phyloP scores from a whole-genome alignment of 2,888 invertebrate species.

The Callyntrura guangdongensis region DNA sequence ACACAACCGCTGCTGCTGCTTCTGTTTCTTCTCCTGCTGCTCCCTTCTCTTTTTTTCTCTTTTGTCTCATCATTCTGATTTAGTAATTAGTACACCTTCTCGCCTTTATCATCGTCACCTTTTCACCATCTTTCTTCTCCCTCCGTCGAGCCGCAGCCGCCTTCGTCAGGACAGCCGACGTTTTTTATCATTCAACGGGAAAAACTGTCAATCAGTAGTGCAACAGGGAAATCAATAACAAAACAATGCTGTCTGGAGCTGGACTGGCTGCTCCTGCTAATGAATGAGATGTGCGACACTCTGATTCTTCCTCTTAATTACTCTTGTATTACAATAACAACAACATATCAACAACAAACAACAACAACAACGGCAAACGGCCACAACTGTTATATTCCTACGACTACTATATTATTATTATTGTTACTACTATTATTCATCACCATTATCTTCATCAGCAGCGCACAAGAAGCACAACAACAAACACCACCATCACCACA shows the following conservation, averaged over 20 bases:
- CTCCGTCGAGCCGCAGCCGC: no score
- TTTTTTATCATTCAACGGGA: not conserved
- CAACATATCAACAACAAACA: not conserved
- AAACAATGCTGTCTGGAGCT: no score
- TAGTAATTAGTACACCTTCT: not conserved
- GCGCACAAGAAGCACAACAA: not conserved
- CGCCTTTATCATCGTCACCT: not conserved
- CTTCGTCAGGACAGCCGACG: not conserved
- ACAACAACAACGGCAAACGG: not conserved
- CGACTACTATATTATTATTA: not conserved
- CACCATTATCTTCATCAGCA: not conserved
- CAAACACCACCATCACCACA: slow-evolving; percentile 16
- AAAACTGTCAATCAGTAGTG: slow-evolving; percentile 23
- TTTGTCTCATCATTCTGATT: not conserved
- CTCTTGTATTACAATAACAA: not conserved
- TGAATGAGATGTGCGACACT: no score
- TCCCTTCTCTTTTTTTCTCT: no score
- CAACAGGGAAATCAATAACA: no score
- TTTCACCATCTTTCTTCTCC: not conserved
- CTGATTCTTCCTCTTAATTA: no score
- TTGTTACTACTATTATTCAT: no score
- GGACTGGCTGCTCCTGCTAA: no score
- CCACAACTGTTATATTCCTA: not conserved
- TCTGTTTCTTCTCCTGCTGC: no score
- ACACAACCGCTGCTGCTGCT: no score